Evolutionary conservation across 2,888 invertebrate species (phyloP).

Genomic region (Sthenelais limicola): DNA sequence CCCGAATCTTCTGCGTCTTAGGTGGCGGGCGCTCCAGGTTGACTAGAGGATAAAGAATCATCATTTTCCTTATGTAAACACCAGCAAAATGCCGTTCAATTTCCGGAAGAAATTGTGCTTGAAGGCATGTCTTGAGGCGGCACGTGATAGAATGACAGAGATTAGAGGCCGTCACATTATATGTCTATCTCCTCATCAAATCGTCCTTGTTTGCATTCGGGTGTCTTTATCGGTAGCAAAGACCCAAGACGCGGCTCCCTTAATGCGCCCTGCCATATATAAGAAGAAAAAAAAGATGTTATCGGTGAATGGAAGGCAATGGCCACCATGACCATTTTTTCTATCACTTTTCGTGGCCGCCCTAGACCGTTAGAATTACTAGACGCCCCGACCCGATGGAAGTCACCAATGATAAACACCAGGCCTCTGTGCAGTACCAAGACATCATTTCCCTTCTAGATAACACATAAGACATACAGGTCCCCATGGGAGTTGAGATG

Average conservation of each 20-base stretch:
- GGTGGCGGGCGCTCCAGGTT: too few species aligned
- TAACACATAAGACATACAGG: slow-evolving; percentile 34
- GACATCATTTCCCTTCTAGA: slow-evolving; percentile 29
- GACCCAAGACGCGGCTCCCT: too few species aligned
- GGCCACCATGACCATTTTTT: too few species aligned
- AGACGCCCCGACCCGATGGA: slow-evolving; percentile 20
- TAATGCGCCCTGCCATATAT: too few species aligned
- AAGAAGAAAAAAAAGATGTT: too few species aligned
- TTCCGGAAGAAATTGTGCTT: slow-evolving; percentile 26
- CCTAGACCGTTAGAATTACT: too few species aligned
- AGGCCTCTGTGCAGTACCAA: not conserved
- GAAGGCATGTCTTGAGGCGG: not conserved
- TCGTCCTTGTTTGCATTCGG: too few species aligned
- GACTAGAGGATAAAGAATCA: slow-evolving; percentile 19
- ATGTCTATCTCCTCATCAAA: slow-evolving; percentile 13
- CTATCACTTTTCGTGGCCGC: too few species aligned
- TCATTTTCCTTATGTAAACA: slow-evolving; percentile 32
- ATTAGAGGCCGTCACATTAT: slow-evolving; percentile 29
- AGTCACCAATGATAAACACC: slow-evolving; percentile 21
- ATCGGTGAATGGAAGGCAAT: too few species aligned
- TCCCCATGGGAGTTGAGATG: too few species aligned
- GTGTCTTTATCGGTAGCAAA: too few species aligned
- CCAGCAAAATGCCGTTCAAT: slow-evolving; percentile 30
- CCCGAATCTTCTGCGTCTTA: too few species aligned
- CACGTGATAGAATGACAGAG: not conserved